Evolutionary conservation across 2,113 vertebrate genomes (phyloP), one percentile per base, ranked within the genome.

Genomic region (Cygnus buccinator): DNA sequence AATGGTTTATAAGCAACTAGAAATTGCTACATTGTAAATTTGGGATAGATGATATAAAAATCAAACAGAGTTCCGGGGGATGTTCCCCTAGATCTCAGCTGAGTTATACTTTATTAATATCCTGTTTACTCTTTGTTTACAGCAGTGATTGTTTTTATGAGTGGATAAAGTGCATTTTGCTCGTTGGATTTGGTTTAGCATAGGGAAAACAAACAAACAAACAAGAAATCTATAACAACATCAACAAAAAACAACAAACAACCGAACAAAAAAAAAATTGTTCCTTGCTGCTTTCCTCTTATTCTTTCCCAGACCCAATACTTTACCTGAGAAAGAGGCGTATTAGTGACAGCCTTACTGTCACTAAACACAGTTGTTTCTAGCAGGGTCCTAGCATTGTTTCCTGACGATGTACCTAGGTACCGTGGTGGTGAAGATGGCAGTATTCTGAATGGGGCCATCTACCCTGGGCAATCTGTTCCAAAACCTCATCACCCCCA

Each of bases 1-100:
- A 96, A 97, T 92, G 90, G 82, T 63, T 96, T 93, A 84, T 86
- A 74, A 94, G 82, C 83, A 81, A 86, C 10, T 3, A 79, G 87
- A 95, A 91, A 87, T 94, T 89, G n/a, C 44, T 70, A 84, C 35
- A 17, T 82, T 79, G 62, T 89, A 96, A 94, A 94, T 90, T 80
- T 92, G 85, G 70, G 54, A 88, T 84, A 81, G 65, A 95, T 77
- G 52, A 52, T 66, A 71, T 2, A 86, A 68, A 94, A 93, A 96
- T 83, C 67, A 85, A 75, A 72, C 41, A 81, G 94, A 61, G 73
- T 90, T 86, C 90, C 2, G 39, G 46, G 37, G 57, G 33, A 68
- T 58, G 22, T 57, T 95, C 58, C 21, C 39, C 65, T 88, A 1
- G 3, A 57, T 93, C 48, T 89, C 88, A 75, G 52, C 11, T 54